Evolutionary conservation across 1,140 invertebrate genomes (phyloP).

Genomic region (Phortica variegata): DNA sequence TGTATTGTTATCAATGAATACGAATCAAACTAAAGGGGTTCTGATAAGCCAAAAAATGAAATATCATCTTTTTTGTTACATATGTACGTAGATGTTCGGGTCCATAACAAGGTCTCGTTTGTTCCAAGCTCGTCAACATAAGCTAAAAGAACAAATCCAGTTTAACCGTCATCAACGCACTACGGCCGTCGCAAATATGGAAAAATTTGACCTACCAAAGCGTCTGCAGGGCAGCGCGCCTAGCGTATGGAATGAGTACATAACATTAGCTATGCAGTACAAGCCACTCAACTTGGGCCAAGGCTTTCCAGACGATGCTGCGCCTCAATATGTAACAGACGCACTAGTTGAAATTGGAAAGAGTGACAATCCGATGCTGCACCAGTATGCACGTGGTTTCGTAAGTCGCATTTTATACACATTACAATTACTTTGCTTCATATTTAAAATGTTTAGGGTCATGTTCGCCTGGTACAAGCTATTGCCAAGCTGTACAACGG

Average conservation of each 20-base stretch:
- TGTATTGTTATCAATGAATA: too few species aligned
- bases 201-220: constrained; percentile 64
- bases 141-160: constrained; percentile 4
- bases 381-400: constrained; percentile 91
- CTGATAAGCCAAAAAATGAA: constrained; percentile 4
- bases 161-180: neutral
- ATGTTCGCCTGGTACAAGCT: constrained; percentile 83
- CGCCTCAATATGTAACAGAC: constrained; percentile 81
- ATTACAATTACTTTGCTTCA: neutral
- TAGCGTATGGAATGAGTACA: constrained; percentile 87
- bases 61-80: constrained; percentile 13
- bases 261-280: constrained; percentile 79
- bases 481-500: constrained; percentile 83
- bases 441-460: constrained; percentile 74
- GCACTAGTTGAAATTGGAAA: constrained; percentile 70
- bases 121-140: constrained; percentile 1
- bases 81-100: constrained; percentile 31
- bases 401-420: constrained; percentile 59
- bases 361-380: constrained; percentile 73
- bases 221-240: constrained; percentile 64
- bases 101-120: constrained; percentile 2
- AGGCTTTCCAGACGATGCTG: constrained; percentile 94
- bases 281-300: constrained; percentile 96
- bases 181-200: constrained; percentile 22
- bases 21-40: too few species aligned